Evolutionary conservation across 2,888 invertebrate genomes (phyloP), one percentile per base, ranked within the genome.

Genomic region (Nemotelus pantherinus): DNA sequence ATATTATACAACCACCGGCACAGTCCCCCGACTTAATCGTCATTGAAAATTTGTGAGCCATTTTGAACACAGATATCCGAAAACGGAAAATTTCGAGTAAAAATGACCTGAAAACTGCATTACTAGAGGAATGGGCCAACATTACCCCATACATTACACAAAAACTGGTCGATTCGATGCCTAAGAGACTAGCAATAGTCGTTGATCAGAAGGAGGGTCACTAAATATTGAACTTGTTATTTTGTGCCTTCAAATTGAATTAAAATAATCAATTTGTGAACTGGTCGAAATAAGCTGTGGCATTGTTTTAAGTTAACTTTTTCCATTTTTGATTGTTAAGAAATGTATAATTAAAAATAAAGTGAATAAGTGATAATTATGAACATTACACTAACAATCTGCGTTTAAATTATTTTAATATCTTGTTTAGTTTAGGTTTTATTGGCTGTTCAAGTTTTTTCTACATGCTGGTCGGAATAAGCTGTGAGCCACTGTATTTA

Each of bases 161-260:
- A 64, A 64, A 64, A 64, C 64, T 64, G 41, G 64, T 64, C 43
- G 64, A 64, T 64, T 64, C 41, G 3, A 64, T 64, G 64, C 64
- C n/a, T n/a, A n/a, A n/a, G n/a, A n/a, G n/a, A n/a, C n/a, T n/a
- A n/a, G n/a, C n/a, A n/a, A n/a, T n/a, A n/a, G n/a, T n/a, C n/a
- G n/a, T n/a, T n/a, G n/a, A n/a, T n/a, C n/a, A n/a, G n/a, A n/a
- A n/a, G n/a, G 41, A 43, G 43, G 43, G 64, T 41, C 25, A 58
- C 58, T n/a, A 58, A 58, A 58, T 58, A 58, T 58, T 58, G 58
- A 50, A 50, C 25, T 58, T 58, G 6, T 58, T n/a, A n/a, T 58
- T 58, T 58, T 58, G 58, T 58, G 58, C 25, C 58, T 58, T 58
- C 6, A 58, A 58, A 58, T 58, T 58, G 25, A 58, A 58, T 58